Percentiles rank a stretch among this genome's conserved stretches.
Evolutionary conservation across 2,113 vertebrate genomes (phyloP).

Genomic region (Plectropomus leopardus): DNA sequence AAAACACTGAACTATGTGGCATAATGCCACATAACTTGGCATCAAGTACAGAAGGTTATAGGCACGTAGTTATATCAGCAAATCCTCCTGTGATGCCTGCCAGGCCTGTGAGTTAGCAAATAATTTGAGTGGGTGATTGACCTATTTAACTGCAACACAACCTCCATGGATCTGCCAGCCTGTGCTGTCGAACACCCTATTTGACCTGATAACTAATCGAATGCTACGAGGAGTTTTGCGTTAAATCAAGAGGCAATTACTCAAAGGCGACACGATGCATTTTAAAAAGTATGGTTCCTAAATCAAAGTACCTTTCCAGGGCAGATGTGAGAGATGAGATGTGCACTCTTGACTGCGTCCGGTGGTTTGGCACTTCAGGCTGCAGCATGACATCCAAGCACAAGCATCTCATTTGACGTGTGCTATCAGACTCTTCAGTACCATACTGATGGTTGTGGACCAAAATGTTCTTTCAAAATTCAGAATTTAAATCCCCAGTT

Average conservation of each 20-base stretch:
- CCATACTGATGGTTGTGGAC: neutral
- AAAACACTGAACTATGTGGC: neutral
- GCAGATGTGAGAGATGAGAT: slow-evolving; percentile 5
- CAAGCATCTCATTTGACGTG: slow-evolving; percentile 12
- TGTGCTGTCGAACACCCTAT: neutral
- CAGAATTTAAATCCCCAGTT: neutral
- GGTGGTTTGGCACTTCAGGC: neutral
- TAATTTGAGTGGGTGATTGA: neutral
- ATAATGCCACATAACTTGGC: neutral
- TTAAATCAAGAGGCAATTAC: neutral
- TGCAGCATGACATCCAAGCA: slow-evolving; percentile 2
- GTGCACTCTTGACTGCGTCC: neutral
- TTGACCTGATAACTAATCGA: neutral
- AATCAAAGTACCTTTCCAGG: slow-evolving; percentile 1
- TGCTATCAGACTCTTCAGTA: neutral
- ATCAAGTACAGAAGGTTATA: neutral
- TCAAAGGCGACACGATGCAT: neutral
- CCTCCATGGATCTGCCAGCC: neutral
- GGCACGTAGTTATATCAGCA: neutral
- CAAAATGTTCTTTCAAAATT: neutral
- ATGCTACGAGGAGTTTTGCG: neutral
- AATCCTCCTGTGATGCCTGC: neutral
- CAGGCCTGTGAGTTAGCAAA: neutral
- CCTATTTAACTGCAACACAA: neutral
- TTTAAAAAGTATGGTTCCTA: neutral